These are phyloP conservation scores for Julus scandinavius DNA, from an alignment of 2,888 invertebrate genomes.

Conservation along the genomic window DNA sequence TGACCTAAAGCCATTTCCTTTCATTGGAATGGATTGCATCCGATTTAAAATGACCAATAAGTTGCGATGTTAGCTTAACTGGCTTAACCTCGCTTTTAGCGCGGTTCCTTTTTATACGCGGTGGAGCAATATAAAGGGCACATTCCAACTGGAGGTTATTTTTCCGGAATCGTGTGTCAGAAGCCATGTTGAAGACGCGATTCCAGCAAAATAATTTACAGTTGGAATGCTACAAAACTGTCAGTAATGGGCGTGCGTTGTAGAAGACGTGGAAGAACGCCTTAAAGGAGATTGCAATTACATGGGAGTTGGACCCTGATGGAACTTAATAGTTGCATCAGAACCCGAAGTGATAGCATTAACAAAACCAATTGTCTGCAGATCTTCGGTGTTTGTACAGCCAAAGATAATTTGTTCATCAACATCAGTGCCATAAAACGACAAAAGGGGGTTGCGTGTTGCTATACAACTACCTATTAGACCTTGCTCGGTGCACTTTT, in stretches of 20 bases:
- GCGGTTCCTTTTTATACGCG: neutral
- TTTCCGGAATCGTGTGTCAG: neutral
- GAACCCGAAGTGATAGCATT: conserved; percentile 48
- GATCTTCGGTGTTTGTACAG: conserved; percentile 45
- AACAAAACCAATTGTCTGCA: conserved; percentile 50
- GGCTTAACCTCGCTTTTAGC: neutral
- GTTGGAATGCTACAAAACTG: neutral
- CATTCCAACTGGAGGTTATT: neutral
- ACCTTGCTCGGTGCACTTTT: neutral
- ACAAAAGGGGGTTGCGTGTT: conserved; percentile 15
- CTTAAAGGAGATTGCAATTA: conserved; percentile 22
- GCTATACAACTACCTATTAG: conserved; percentile 9
- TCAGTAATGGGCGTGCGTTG: neutral
- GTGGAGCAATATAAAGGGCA: neutral
- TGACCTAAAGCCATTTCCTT: neutral
- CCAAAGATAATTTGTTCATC: conserved; percentile 50
- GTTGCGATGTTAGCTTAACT: neutral
- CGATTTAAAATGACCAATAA: neutral
- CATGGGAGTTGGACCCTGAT: conserved; percentile 46
- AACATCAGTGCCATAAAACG: conserved; percentile 47
- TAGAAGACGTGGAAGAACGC: neutral
- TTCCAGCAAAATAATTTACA: neutral
- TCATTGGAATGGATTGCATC: neutral
- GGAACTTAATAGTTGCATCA: conserved; percentile 49
- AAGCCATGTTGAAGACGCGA: neutral